phyloP scores from a whole-genome alignment of 2,888 invertebrate species.

The Ophion costatus region DNA sequence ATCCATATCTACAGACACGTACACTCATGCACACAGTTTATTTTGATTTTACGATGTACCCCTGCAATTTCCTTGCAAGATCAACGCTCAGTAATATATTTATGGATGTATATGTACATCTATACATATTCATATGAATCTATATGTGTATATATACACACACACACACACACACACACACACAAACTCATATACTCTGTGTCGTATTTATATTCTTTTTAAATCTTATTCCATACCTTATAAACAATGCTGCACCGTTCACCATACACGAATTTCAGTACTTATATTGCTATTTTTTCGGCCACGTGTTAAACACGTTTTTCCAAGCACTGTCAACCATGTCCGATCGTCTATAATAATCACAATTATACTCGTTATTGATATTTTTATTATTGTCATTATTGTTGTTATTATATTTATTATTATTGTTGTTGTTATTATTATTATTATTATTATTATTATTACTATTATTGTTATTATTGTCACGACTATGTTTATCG shows the following conservation, averaged over 20 bases:
- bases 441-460: constrained; percentile 52
- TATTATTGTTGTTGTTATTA: constrained; percentile 53
- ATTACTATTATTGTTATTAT: constrained; percentile 31
- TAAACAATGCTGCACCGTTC: constrained; percentile 57
- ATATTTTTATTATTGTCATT: constrained; percentile 43
- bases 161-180: no score
- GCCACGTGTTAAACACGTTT: constrained; percentile 58
- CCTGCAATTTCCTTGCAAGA: constrained; percentile 29
- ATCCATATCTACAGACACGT: constrained; percentile 16
- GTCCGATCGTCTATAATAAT: constrained; percentile 59
- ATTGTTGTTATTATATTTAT: constrained; percentile 46
- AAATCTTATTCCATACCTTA: neutral
- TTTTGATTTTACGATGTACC: constrained; percentile 19
- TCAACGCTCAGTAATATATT: neutral
- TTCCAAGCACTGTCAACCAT: constrained; percentile 64
- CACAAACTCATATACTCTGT: constrained; percentile 45
- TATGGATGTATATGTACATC: constrained; percentile 22
- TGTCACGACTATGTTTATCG: constrained; percentile 45
- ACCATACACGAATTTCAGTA: constrained; percentile 38
- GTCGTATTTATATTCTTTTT: constrained; percentile 20
- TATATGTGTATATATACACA: neutral
- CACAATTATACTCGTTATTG: constrained; percentile 42
- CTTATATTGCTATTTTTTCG: neutral
- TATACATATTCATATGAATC: constrained; percentile 18
- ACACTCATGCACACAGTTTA: neutral